Base-by-base conservation (phyloP, 2,797 vertebrate genomes). In the Lates japonicus region DNA sequence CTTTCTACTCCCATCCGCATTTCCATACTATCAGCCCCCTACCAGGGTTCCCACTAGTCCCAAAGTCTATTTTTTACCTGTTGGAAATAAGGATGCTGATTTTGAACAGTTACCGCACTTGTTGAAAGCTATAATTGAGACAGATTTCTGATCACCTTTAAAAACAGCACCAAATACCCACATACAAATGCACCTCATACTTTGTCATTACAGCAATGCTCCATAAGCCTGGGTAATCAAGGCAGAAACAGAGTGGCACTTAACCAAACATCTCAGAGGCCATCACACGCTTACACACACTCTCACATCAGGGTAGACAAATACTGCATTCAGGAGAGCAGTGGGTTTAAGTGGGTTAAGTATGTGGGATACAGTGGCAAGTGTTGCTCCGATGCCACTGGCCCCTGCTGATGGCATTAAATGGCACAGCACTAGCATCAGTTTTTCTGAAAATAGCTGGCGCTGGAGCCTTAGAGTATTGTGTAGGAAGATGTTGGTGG, bases 281-380 rank as follows among this genome's bases (percentile, higher is more conserved):
- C 63, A 60, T 48, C 67, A 64, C 51, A 65, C 7, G 3, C 48
- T n/a, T n/a, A n/a, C n/a, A n/a, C n/a, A 68, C 13, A 29, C 72
- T 29, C 67, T 72, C 51, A 70, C 64, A 62, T 51, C 74, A 33
- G 46, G 41, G 42, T 7, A 57, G 29, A 62, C 57, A 82, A 83
- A 80, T 22, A 66, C 63, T 63, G 72, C 8, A 0, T 58, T 75
- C 55, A 57, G 76, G 66, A 67, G 76, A 57, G 67, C 44, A n/a
- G 51, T 35, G 5, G 57, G 64, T 81, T 87, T 65, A 84, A 83
- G 71, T 71, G 77, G 86, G 81, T 87, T 75, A 89, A 90, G 83
- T 87, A 64, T 80, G 74, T 73, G 68, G 73, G 65, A 86, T 78
- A 74, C 44, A 87, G 70, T 58, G 74, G 72, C 35, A 84, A 86